Conservation (phyloP, 2,888 invertebrate species). For the Esperia sulphurella region DNA sequence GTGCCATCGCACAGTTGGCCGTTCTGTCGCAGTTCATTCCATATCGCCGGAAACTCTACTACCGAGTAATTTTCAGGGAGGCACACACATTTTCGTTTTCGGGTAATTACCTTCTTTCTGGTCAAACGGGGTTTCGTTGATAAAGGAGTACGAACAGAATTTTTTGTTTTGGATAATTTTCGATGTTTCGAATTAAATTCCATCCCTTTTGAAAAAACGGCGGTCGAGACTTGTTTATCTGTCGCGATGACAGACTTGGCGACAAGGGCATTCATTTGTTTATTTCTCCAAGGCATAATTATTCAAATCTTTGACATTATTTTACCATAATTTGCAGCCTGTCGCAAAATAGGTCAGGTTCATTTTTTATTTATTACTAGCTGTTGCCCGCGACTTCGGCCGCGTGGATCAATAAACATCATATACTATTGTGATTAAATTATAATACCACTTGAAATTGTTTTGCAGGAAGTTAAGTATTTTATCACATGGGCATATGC, state of each 20-base stretch:
- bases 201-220: conserved; percentile 77
- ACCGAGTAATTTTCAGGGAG: conserved; percentile 79
- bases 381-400: too few species aligned
- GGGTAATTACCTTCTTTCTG: conserved; percentile 65
- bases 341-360: not conserved
- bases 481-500: too few species aligned
- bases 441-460: too few species aligned
- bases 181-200: conserved; percentile 78
- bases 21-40: conserved; percentile 83
- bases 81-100: conserved; percentile 80
- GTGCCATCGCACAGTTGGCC: conserved; percentile 85
- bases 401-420: too few species aligned
- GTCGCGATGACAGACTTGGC: conserved; percentile 65
- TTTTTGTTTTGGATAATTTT: conserved; percentile 77
- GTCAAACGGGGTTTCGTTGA: conserved; percentile 62
- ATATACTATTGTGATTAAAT: too few species aligned
- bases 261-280: conserved; percentile 54
- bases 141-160: conserved; percentile 69
- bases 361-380: not conserved
- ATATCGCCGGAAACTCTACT: conserved; percentile 82
- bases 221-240: conserved; percentile 73
- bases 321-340: conserved; percentile 4
- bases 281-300: conserved; percentile 24
- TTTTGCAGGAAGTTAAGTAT: too few species aligned
- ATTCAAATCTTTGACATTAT: conserved; percentile 10